Base-by-base conservation (phyloP, 2,888 invertebrate genomes). In the Sarcophaga carnaria region DNA sequence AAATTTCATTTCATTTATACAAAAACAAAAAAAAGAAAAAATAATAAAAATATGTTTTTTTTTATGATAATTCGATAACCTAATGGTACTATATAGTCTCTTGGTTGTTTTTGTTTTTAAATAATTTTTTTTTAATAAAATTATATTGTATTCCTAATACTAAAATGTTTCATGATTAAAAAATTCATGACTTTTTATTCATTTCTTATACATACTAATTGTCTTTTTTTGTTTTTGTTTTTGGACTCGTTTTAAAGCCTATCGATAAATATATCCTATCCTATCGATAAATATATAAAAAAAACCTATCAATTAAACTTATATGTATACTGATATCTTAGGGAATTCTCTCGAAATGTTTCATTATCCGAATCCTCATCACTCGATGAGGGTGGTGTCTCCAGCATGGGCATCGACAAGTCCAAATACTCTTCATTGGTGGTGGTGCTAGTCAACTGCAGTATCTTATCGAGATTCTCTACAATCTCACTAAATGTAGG, bases 401-500 rank as follows among this genome's bases (percentile, higher is more conserved):
- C 97, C 80, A 97, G 93, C 92, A 97, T 96, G 2, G 97, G 97
- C 80, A 97, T 95, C 27, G 97, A 97, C 67, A 98, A 94, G 93
- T 98, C 98, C 91, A 98, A 94, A 93, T 98, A 98, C 92, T 98
- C 98, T 94, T 98, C 98, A 93, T 97, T 97, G 2, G 90, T 88
- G n/a, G 90, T 91, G 54, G 89, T 91, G 86, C 90, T 91, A 86
- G 97, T 96, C 83, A 99, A 95, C 64, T 92, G 92, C 82, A 92
- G 71, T 92, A 98, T 97, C 92, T 96, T 95, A 93, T 98, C 98
- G 89, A 99, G 94, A 90, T 97, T 97, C 91, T 97, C 97, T 1
- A 98, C 98, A 89, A 99, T 94, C 92, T 97, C 97, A 3, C 95
- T 95, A 93, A 99, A 99, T 59, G 96, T 96, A 0, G 99, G 99